phyloP scores from a whole-genome alignment of 2,888 invertebrate genomes.

The Cremastinae sp. region DNA sequence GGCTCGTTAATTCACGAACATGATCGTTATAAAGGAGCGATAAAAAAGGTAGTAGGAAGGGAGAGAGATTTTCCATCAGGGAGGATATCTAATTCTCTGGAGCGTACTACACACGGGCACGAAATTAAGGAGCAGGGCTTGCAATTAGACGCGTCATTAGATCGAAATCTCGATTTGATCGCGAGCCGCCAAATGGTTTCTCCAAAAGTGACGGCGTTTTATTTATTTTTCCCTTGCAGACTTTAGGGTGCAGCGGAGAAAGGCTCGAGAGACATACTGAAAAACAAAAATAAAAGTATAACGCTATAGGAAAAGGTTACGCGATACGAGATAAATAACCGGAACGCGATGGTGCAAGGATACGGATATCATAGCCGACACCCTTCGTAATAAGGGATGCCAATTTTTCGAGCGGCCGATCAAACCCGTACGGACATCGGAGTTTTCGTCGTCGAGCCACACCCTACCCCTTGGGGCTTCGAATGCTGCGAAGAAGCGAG shows the following conservation, averaged over 20 bases:
- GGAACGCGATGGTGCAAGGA: constrained; percentile 46
- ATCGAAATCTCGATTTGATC: constrained; percentile 56
- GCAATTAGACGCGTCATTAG: constrained; percentile 62
- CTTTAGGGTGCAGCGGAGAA: background rate
- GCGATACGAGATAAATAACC: constrained; percentile 56
- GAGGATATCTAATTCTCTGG: constrained; percentile 48
- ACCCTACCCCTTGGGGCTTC: constrained; percentile 39
- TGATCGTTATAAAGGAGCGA: constrained; percentile 37
- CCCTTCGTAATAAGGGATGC: constrained; percentile 50
- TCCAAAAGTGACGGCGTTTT: background rate
- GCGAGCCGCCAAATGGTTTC: constrained; percentile 38
- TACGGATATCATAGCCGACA: constrained; percentile 56
- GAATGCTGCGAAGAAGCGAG: constrained; percentile 24
- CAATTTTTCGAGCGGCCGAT: constrained; percentile 21
- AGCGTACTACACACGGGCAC: constrained; percentile 16
- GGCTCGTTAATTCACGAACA: constrained; percentile 59
- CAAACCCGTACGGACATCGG: constrained; percentile 41
- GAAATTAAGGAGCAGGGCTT: constrained; percentile 12
- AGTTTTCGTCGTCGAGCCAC: constrained; percentile 33
- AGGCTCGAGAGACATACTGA: no score
- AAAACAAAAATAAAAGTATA: no score
- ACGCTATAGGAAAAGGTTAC: constrained; percentile 27
- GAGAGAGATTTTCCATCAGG: constrained; percentile 27
- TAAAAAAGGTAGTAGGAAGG: background rate
- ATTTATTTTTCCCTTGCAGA: constrained; percentile 19